Evolutionary conservation across 2,113 vertebrate genomes (phyloP).

Genomic region (Poeciliopsis retropinna): DNA sequence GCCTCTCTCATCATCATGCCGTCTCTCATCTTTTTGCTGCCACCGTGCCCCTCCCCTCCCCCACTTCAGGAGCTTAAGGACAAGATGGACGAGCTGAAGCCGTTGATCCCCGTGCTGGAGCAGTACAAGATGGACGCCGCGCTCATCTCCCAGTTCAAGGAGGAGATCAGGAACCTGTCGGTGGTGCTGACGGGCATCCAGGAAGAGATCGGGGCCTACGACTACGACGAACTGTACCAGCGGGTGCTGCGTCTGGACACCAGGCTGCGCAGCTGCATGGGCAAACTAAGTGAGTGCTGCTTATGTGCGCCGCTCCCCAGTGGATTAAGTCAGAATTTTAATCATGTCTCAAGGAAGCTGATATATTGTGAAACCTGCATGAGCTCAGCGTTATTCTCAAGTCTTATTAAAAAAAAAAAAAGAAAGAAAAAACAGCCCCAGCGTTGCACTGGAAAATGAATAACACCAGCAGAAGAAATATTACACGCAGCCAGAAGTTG

Average conservation of each 20-base stretch:
- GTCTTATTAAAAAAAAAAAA: background rate
- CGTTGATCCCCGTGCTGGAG: conserved; percentile 95
- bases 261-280: conserved; percentile 96
- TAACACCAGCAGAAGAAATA: background rate
- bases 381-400: background rate
- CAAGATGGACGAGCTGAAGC: conserved; percentile 96
- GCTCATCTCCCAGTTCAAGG: conserved; percentile 96
- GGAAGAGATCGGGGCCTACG: conserved; percentile 95
- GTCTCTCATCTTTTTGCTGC: conserved; percentile 20
- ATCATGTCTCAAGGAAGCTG: background rate
- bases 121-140: conserved; percentile 98
- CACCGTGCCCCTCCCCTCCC: conserved; percentile 2
- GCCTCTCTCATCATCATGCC: background rate
- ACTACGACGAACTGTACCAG: conserved; percentile 96
- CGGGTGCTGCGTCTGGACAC: conserved; percentile 91
- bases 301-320: background rate
- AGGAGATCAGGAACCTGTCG: conserved; percentile 96
- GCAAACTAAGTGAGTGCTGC: conserved; percentile 93
- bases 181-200: conserved; percentile 91
- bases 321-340: background rate
- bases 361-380: background rate
- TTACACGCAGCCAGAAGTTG: background rate
- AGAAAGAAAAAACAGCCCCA: background rate
- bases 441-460: background rate
- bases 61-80: conserved; percentile 90